A percentile compares a stretch with the other conserved stretches of the same genome.
These are phyloP conservation scores for Listrodromus nycthemerus DNA, from an alignment of 2,888 invertebrate species.

Conservation along the genomic window DNA sequence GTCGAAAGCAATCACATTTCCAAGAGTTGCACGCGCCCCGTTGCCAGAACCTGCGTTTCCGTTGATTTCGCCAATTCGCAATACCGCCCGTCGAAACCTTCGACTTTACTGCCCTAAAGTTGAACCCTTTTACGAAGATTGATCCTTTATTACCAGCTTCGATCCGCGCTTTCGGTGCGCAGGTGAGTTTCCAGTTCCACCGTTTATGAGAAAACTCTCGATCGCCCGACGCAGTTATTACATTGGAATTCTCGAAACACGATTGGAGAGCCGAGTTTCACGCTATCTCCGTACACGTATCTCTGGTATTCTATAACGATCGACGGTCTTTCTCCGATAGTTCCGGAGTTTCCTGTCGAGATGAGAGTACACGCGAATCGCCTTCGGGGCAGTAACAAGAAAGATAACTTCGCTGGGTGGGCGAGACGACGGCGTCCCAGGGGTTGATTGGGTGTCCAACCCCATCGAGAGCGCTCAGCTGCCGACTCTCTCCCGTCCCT, in stretches of 20 bases:
- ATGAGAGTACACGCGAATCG: constrained; percentile 65
- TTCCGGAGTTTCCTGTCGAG: constrained; percentile 46
- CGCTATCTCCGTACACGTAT: neutral
- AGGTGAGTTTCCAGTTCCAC: constrained; percentile 35
- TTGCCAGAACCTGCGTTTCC: constrained; percentile 14
- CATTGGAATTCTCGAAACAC: constrained; percentile 26
- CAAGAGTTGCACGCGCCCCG: constrained; percentile 2
- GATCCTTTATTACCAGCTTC: constrained; percentile 29
- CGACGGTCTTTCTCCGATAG: constrained; percentile 36
- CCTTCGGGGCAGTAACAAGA: constrained; percentile 80
- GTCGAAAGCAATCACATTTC: constrained; percentile 36
- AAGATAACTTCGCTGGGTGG: constrained; percentile 83
- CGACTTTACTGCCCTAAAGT: constrained; percentile 51
- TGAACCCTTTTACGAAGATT: constrained; percentile 65
- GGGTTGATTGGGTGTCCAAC: constrained; percentile 84
- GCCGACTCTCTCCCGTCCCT: constrained; percentile 60
- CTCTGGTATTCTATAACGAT: constrained; percentile 44
- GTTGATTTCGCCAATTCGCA: constrained; percentile 30
- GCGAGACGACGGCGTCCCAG: constrained; percentile 81
- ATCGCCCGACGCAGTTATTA: constrained; percentile 17
- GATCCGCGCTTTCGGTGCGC: constrained; percentile 12
- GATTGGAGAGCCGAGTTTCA: constrained; percentile 33
- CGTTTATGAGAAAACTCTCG: constrained; percentile 36
- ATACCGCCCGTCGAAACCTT: constrained; percentile 23
- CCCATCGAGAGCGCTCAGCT: constrained; percentile 70